Base-by-base conservation (phyloP, 2,888 invertebrate genomes). In the Xiphydria camelus region DNA sequence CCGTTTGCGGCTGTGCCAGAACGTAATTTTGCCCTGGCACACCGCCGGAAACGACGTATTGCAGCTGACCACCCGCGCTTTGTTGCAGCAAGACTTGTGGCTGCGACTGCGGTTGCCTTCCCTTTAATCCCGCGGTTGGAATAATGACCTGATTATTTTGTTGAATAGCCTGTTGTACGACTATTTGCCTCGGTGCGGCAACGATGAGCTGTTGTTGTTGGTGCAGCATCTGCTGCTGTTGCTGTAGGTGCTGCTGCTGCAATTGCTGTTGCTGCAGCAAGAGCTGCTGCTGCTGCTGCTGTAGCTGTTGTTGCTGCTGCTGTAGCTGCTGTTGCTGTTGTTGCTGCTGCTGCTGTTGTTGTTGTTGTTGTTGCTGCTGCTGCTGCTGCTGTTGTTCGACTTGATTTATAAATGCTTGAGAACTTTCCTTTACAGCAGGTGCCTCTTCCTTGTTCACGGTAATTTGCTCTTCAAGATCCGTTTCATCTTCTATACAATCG, bases 401-500 rank as follows among this genome's bases (percentile, higher is more conserved):
- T 2, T 51, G 53, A 9, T 34, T 51, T 4, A 29, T 12, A 1
- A 29, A 29, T 1, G 29, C 9, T 17, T 51, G 57, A 18, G 59
- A 47, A 39, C 67, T 69, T 9, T 53, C 54, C 38, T 71, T 68
- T 0, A 53, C 23, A 1, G 51, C 35, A 14, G 44, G 45, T 20
- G 59, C 54, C 14, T 53, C 49, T 33, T 63, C 57, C 38, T 66
- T 59, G 1, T 57, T 37, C 19, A 62, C 54, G 29, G 61, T 49
- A 2, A 62, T 41, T n/a, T 66, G 62, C 2, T 81, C 79, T 14
- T 89, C 89, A 2, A 72, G 45, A 29, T 74, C 74, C 3, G 64
- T 67, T 68, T 91, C 91, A 59, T 91, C 91, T 66, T 90, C 90
- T 12, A 91, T 78, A 35, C 89, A 89, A 22, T 90, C 90, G 0